These are phyloP conservation scores for Embidobia sp. DNA, from an alignment of 2,888 invertebrate genomes.

Conservation along the genomic window DNA sequence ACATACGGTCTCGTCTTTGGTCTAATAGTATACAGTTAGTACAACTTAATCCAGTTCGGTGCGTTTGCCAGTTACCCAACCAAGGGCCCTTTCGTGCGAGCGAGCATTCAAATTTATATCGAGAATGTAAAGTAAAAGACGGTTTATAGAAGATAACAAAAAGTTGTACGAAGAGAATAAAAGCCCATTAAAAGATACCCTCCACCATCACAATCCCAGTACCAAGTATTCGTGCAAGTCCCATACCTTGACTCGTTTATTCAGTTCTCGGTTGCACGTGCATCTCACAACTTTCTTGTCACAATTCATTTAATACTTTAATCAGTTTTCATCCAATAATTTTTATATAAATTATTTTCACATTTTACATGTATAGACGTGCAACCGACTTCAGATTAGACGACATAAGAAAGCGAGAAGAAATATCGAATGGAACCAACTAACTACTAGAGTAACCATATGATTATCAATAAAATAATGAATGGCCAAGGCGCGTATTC, in stretches of 20 bases:
- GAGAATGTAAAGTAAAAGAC: conserved; percentile 62
- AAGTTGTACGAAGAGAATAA: conserved; percentile 60
- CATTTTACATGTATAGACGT: conserved; percentile 28
- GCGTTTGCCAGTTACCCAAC: conserved; percentile 8
- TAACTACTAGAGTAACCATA: conserved; percentile 73
- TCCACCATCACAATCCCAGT: conserved; percentile 52
- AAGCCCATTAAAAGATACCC: conserved; percentile 54
- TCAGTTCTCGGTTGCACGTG: conserved; percentile 25
- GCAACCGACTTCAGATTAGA: conserved; percentile 24
- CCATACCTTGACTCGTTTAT: conserved; percentile 54
- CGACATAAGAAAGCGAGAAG: conserved; percentile 57
- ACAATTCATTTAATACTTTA: background rate
- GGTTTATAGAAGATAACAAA: conserved; percentile 60
- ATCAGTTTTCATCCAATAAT: background rate
- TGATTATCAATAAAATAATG: conserved; percentile 58
- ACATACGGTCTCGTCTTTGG: background rate
- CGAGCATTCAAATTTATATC: conserved; percentile 62
- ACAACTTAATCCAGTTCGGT: conserved; percentile 51
- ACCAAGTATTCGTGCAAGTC: conserved; percentile 60
- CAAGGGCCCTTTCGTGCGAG: conserved; percentile 51
- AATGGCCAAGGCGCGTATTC: conserved; percentile 38
- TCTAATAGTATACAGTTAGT: conserved; percentile 15
- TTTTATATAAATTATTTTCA: too few relatives aligned
- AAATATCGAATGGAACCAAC: conserved; percentile 68
- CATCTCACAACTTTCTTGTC: background rate